These are phyloP conservation scores for Platygyra sinensis DNA, from an alignment of 64 coral and sea anemone genomes.

Conservation along the genomic window DNA sequence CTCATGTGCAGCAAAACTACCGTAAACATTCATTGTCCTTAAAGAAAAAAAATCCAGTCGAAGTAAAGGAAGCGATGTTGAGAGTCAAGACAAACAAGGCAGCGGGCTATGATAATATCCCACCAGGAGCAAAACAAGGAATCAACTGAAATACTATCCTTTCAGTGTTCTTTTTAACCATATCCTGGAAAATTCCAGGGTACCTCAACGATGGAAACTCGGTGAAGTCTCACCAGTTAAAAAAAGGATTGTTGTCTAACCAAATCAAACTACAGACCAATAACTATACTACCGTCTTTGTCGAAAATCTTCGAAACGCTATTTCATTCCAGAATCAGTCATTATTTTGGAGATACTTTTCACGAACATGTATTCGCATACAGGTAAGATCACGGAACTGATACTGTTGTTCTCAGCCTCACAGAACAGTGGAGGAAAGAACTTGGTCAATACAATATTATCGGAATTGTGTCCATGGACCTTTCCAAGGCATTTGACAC, in stretches of 20 bases:
- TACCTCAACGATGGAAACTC: background rate
- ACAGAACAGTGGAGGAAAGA: conserved; percentile 25
- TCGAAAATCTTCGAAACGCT: conserved; percentile 33
- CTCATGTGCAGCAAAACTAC: too few species aligned
- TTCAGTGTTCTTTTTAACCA: conserved; percentile 25
- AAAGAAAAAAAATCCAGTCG: conserved; percentile 16
- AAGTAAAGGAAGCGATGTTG: conserved; percentile 16
- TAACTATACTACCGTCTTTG: too few species aligned
- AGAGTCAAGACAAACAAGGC: background rate
- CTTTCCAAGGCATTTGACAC: conserved; percentile 50
- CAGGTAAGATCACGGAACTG: conserved; percentile 41
- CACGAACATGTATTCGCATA: conserved; percentile 30
- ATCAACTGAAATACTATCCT: conserved; percentile 40
- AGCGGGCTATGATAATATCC: conserved; percentile 23
- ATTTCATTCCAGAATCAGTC: conserved; percentile 25
- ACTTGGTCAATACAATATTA: conserved; percentile 12
- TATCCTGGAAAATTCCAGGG: background rate
- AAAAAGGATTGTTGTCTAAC: conserved; percentile 27
- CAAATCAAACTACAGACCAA: conserved; percentile 38
- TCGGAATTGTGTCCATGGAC: conserved; percentile 44
- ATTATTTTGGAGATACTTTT: conserved; percentile 32
- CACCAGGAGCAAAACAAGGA: conserved; percentile 25
- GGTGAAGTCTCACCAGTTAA: conserved; percentile 17
- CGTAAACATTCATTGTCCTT: too few species aligned
- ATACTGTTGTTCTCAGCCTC: conserved; percentile 37